Percentiles rank a stretch among this genome's conserved stretches.
Evolutionary conservation across 2,888 invertebrate species (phyloP).

Genomic region (Hydraecia micacea): DNA sequence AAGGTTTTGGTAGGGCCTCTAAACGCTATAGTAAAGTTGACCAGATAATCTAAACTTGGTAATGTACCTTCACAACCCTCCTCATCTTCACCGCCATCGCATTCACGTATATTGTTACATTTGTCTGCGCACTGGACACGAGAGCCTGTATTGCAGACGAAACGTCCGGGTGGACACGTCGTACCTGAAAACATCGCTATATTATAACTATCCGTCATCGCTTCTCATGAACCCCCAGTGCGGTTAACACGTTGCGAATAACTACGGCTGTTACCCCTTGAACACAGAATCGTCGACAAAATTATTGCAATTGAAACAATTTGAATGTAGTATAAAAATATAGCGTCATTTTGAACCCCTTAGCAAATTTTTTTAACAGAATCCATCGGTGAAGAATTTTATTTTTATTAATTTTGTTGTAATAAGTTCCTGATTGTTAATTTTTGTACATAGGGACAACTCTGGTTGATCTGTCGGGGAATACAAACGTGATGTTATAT

Average conservation of each 20-base stretch:
- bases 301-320: neutral
- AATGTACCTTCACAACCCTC: conserved; percentile 83
- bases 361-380: neutral
- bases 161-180: conserved; percentile 73
- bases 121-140: conserved; percentile 73
- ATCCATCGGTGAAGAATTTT: neutral
- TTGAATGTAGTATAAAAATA: conserved; percentile 1
- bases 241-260: conserved; percentile 52
- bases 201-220: neutral
- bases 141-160: conserved; percentile 74
- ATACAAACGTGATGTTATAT: neutral
- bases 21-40: neutral
- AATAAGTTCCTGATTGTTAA: neutral
- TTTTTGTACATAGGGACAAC: neutral
- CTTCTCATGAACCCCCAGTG: conserved; percentile 23
- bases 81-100: conserved; percentile 92
- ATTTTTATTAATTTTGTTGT: neutral
- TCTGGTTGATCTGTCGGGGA: neutral
- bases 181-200: conserved; percentile 68
- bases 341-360: neutral
- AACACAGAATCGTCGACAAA: conserved; percentile 7
- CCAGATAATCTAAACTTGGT: neutral
- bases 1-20: conserved; percentile 4
- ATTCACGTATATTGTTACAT: conserved; percentile 88
- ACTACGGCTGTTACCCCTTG: conserved; percentile 51